Percentiles rank a stretch among this genome's conserved stretches.
Evolutionary conservation across 2,113 vertebrate genomes (phyloP).

Genomic region (Toxostoma redivivum): DNA sequence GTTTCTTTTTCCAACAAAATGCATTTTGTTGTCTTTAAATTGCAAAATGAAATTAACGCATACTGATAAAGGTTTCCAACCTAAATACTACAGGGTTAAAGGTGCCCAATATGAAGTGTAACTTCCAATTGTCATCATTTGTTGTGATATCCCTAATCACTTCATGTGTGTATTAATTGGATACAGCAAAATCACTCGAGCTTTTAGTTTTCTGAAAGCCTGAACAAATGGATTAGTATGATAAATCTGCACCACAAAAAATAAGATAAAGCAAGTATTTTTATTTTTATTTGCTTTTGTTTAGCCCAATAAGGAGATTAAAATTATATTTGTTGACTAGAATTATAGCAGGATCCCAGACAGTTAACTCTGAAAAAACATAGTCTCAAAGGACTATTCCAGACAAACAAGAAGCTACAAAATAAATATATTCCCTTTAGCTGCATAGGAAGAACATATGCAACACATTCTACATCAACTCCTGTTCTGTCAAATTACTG

Average conservation of each 20-base stretch:
- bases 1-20: background rate
- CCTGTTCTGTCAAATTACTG: background rate
- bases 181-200: background rate
- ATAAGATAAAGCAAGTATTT: background rate
- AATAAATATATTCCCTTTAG: background rate
- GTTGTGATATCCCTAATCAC: background rate
- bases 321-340: background rate
- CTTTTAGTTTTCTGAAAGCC: background rate
- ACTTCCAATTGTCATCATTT: background rate
- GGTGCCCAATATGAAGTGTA: background rate
- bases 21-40: background rate
- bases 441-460: background rate
- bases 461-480: background rate
- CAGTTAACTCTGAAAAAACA: background rate
- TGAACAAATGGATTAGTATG: background rate
- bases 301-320: background rate
- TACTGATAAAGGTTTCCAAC: background rate
- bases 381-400: background rate
- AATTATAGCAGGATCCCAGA: background rate
- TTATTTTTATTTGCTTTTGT: background rate
- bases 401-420: background rate
- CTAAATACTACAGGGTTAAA: background rate
- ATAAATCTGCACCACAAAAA: background rate
- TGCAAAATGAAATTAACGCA: background rate
- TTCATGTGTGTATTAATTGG: background rate